Evolutionary conservation across 2,797 vertebrate genomes (phyloP), one percentile per base, ranked within the genome.

Genomic region (Pipistrellus kuhlii): DNA sequence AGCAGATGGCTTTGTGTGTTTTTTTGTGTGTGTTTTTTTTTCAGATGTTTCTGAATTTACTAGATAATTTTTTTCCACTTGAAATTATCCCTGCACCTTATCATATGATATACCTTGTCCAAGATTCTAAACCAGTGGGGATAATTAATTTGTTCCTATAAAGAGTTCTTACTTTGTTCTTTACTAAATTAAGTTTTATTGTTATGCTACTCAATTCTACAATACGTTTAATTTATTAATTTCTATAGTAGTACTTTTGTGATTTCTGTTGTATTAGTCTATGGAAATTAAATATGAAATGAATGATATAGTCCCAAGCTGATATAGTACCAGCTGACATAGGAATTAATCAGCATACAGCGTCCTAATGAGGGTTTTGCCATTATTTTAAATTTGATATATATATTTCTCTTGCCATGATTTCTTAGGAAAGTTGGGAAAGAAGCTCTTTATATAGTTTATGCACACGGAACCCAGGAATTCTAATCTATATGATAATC

Each of bases 1-100:
- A 95, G 78, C 96, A 98, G 95, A 97, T 97, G 96, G 92, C 80
- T 96, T 97, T 97, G 35, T 35, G 35, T 35, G 35, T 2, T 3
- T 71, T 96, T 96, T 73, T 94, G 35, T 35, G 35, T 96, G n/a
- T n/a, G n/a, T n/a, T n/a, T n/a, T 77, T 97, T 53, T 41, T 41
- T 41, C 38, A 96, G 53, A 91, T 94, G 73, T 96, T 98, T 93
- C 85, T 96, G 91, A 97, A 93, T 88, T 94, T 25, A 96, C 59
- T n/a, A 95, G 77, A 95, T 96, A 95, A 88, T 87, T 96, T 97
- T 96, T 96, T 92, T 87, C 91, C 64, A 35, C 9, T 51, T 85
- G 48, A 77, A 94, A 71, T 55, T 66, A 84, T 78, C 57, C 35
- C 68, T 81, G 32, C 27, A 90, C 62, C 35, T 94, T 85, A 75